Conservation (phyloP, 1,140 invertebrate species). For the Papilio helenus region DNA sequence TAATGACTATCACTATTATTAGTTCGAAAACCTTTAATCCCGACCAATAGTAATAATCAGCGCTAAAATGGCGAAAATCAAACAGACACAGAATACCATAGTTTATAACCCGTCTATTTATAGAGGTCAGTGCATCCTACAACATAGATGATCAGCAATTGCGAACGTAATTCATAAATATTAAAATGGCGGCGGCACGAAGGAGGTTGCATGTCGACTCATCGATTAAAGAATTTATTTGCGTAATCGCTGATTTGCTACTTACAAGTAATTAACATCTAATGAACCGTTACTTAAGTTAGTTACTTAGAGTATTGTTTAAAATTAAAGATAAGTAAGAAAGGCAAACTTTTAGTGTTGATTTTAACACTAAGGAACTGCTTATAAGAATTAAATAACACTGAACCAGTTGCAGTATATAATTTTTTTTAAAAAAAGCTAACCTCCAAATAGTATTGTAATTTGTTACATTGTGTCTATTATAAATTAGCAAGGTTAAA, state of each 20-base stretch:
- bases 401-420: neutral
- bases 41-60: too few species aligned
- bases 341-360: too few species aligned
- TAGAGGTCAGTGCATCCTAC: neutral
- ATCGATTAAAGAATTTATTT: slow-evolving; percentile 19
- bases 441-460: too few species aligned
- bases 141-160: neutral
- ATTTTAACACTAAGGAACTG: too few species aligned
- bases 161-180: neutral
- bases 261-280: neutral
- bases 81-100: too few species aligned
- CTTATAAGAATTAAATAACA: too few species aligned
- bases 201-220: slow-evolving; percentile 20
- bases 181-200: slow-evolving; percentile 22
- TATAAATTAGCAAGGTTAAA: neutral
- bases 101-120: neutral
- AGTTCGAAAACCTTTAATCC: too few species aligned
- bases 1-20: too few species aligned
- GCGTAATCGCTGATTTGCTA: slow-evolving; percentile 14
- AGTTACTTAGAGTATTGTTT: neutral
- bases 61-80: too few species aligned
- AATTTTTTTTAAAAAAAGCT: too few species aligned
- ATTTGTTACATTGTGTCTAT: neutral
- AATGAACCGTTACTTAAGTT: neutral
- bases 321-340: neutral